Evolutionary conservation across 2,113 vertebrate species (phyloP).

Genomic region (Campylorhamphus procurvoides): DNA sequence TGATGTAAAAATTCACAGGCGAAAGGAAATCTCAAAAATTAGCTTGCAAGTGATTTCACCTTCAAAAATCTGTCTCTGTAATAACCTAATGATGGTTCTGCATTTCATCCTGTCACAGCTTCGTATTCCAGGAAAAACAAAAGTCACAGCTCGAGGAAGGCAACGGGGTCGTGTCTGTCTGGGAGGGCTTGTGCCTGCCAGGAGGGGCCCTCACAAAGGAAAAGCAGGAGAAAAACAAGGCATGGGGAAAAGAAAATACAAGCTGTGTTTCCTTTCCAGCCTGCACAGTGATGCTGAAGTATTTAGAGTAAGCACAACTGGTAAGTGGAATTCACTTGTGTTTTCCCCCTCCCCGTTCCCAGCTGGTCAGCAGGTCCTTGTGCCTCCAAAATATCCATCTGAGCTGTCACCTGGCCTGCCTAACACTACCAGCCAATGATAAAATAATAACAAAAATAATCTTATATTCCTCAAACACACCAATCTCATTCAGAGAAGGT

Average conservation of each 20-base stretch:
- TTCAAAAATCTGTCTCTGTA: background rate
- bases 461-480: background rate
- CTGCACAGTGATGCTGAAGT: background rate
- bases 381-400: background rate
- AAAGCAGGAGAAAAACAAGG: background rate
- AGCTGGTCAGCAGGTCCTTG: background rate
- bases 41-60: background rate
- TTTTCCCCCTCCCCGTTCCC: background rate
- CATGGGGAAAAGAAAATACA: background rate
- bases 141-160: background rate
- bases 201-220: background rate
- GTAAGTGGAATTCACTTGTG: background rate
- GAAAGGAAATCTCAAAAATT: background rate
- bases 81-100: background rate
- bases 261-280: background rate
- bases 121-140: background rate
- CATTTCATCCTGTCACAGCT: background rate
- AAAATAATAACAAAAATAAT: background rate
- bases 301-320: background rate
- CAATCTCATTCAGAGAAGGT: background rate
- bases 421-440: background rate
- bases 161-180: background rate
- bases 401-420: background rate
- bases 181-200: background rate
- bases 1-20: background rate